Percentiles rank a stretch among this genome's conserved stretches.
These are phyloP conservation scores for Colletes gigas DNA, from an alignment of 1,140 invertebrate genomes.

Conservation along the genomic window DNA sequence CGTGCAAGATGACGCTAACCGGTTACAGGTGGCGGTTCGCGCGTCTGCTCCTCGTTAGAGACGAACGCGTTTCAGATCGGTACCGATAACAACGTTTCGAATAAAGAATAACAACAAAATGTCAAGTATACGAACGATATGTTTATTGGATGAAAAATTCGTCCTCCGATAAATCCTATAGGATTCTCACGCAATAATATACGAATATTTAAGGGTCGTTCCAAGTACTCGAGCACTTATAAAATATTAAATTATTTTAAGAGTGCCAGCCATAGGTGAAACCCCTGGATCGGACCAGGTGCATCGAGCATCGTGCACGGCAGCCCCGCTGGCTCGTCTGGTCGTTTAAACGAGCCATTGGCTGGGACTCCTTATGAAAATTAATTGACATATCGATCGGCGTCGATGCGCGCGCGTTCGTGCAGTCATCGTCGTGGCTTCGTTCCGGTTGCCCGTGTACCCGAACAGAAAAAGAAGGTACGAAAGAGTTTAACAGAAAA, in stretches of 20 bases:
- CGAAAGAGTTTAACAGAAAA: not conserved
- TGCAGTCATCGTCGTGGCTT: slow-evolving; percentile 12
- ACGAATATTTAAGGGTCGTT: too few relatives aligned
- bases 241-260: too few relatives aligned
- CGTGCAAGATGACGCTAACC: slow-evolving; percentile 5
- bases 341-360: slow-evolving; percentile 66
- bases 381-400: slow-evolving; percentile 77
- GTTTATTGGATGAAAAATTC: too few relatives aligned
- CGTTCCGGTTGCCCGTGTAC: not conserved
- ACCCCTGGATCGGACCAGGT: slow-evolving; percentile 37
- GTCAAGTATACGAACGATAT: too few relatives aligned
- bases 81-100: too few relatives aligned
- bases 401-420: slow-evolving; percentile 8
- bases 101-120: too few relatives aligned
- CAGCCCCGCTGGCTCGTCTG: slow-evolving; percentile 31
- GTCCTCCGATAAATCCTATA: too few relatives aligned
- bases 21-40: not conserved
- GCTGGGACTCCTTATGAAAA: slow-evolving; percentile 70
- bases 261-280: slow-evolving; percentile 1
- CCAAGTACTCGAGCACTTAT: too few relatives aligned
- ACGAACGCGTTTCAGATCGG: not conserved
- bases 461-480: not conserved
- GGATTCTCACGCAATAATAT: too few relatives aligned
- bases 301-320: slow-evolving; percentile 15
- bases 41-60: slow-evolving; percentile 2